A percentile compares a stretch with the other conserved stretches of the same genome.
Conservation (phyloP, 2,888 invertebrate species). For the Dolichopus griseipennis region DNA sequence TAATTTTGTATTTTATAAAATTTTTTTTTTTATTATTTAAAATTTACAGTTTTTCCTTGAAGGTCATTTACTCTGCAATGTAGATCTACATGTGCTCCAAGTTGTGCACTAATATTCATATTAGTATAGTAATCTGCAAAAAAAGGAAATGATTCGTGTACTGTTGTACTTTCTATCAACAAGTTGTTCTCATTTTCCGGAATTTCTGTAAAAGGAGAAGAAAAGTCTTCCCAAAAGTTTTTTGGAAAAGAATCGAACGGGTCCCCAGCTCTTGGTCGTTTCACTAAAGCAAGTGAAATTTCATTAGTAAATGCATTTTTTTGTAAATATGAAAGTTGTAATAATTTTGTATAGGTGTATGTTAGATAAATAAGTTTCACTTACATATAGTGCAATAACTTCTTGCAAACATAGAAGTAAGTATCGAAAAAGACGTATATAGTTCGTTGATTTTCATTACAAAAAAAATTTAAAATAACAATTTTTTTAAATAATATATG, state of each 20-base stretch:
- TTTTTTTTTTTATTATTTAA: neutral
- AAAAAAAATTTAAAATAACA: too few relatives aligned
- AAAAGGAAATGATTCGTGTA: slow-evolving; percentile 59
- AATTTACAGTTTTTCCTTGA: slow-evolving; percentile 57
- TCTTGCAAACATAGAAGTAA: too few relatives aligned
- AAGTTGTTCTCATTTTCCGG: slow-evolving; percentile 41
- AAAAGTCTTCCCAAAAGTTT: slow-evolving; percentile 44
- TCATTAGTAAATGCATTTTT: too few relatives aligned
- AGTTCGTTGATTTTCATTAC: too few relatives aligned
- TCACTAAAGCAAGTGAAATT: slow-evolving; percentile 29
- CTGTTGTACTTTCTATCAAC: slow-evolving; percentile 45
- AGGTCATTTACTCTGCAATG: slow-evolving; percentile 61
- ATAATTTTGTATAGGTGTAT: too few relatives aligned
- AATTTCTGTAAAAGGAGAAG: slow-evolving; percentile 43
- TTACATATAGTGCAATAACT: too few relatives aligned
- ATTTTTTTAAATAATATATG: too few relatives aligned
- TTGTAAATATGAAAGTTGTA: too few relatives aligned
- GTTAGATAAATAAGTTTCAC: too few relatives aligned
- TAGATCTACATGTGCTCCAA: slow-evolving; percentile 54
- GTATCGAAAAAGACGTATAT: too few relatives aligned
- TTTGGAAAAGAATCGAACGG: slow-evolving; percentile 43
- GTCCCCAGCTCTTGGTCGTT: slow-evolving; percentile 41
- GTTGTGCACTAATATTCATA: slow-evolving; percentile 58
- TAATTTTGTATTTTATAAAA: slow-evolving; percentile 14
- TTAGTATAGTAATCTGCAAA: slow-evolving; percentile 58